Conservation (phyloP, 2,113 vertebrate species). For the Rutilus rutilus region DNA sequence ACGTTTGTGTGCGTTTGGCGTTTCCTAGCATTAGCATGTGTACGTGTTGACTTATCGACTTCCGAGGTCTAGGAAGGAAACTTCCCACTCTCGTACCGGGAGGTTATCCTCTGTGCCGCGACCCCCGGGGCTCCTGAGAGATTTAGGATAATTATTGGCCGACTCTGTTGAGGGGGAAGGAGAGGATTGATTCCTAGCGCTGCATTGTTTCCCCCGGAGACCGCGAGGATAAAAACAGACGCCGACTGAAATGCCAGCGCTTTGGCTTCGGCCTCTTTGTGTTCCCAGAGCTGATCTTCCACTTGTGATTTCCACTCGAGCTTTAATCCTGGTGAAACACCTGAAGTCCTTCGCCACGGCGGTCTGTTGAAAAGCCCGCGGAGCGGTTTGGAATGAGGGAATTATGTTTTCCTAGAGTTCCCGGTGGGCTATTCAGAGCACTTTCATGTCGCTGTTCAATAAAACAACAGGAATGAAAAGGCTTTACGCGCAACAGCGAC, state of each 20-base stretch:
- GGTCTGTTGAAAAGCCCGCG: neutral
- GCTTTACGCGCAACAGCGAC: constrained; percentile 1
- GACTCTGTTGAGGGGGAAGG: constrained; percentile 31
- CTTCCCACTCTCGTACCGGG: neutral
- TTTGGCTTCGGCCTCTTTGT: constrained; percentile 40
- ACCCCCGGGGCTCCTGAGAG: constrained; percentile 35
- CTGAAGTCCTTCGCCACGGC: constrained; percentile 37
- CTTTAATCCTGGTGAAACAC: constrained; percentile 42
- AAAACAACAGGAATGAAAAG: constrained; percentile 26
- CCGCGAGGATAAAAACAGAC: constrained; percentile 49
- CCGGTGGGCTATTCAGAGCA: neutral
- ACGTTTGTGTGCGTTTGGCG: neutral
- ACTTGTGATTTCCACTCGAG: constrained; percentile 33
- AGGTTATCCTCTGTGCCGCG: constrained; percentile 13
- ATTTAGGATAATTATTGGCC: constrained; percentile 53
- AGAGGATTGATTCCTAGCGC: constrained; percentile 56
- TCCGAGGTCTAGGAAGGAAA: constrained; percentile 11
- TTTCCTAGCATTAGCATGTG: neutral
- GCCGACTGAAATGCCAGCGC: constrained; percentile 51
- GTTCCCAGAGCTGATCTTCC: constrained; percentile 6
- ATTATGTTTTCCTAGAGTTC: constrained; percentile 46
- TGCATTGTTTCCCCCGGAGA: constrained; percentile 22
- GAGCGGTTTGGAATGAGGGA: neutral
- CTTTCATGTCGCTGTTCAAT: constrained; percentile 34
- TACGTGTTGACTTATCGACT: constrained; percentile 34